Conservation (phyloP, 1,140 invertebrate genomes). For the Pantala flavescens region DNA sequence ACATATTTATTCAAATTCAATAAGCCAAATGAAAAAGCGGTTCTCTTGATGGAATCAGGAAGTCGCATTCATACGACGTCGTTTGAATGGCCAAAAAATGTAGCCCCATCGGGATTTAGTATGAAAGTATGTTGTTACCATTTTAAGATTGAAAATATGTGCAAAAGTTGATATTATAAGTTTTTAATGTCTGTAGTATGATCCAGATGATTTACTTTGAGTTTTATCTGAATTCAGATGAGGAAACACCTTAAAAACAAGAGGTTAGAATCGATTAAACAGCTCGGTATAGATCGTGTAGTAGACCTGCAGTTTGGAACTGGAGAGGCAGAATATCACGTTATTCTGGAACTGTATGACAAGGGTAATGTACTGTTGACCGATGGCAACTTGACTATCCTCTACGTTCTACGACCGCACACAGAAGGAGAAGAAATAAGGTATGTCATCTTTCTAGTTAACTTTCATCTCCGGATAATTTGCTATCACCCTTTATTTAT, state of each 20-base stretch:
- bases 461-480: neutral
- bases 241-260: conserved; percentile 97
- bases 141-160: too few relatives aligned
- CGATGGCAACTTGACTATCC: conserved; percentile 80
- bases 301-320: conserved; percentile 90
- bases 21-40: conserved; percentile 67
- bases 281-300: conserved; percentile 80
- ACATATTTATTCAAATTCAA: conserved; percentile 90
- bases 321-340: conserved; percentile 87
- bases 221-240: conserved; percentile 47
- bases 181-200: neutral
- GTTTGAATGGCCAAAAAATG: conserved; percentile 98
- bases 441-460: conserved; percentile 31
- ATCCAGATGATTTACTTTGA: conserved; percentile 21
- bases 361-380: conserved; percentile 93
- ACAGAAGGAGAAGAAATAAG: conserved; percentile 85
- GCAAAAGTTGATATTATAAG: too few relatives aligned
- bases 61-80: conserved; percentile 85
- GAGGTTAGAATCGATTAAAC: conserved; percentile 73
- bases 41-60: conserved; percentile 90
- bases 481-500: neutral
- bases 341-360: conserved; percentile 95
- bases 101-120: conserved; percentile 86
- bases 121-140: conserved; percentile 70
- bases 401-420: conserved; percentile 88